These are phyloP conservation scores for Xylota sylvarum DNA, from an alignment of 2,888 invertebrate genomes.

Conservation along the genomic window DNA sequence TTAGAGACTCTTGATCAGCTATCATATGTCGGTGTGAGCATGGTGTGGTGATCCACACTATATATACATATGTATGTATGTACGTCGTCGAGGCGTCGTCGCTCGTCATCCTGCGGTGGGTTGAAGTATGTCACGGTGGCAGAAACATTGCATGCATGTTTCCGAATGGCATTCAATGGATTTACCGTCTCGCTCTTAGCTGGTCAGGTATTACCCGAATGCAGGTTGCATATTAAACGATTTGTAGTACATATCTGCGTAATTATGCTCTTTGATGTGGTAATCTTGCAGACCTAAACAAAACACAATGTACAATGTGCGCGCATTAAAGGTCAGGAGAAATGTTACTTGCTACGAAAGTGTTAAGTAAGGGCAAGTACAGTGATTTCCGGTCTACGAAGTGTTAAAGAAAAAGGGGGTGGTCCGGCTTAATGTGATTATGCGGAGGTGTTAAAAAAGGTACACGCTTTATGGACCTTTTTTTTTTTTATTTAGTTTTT, in stretches of 20 bases:
- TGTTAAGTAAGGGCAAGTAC: slow-evolving; percentile 25
- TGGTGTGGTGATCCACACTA: slow-evolving; percentile 1
- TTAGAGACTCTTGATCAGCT: slow-evolving; percentile 47
- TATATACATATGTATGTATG: no score
- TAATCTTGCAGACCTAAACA: slow-evolving; percentile 14
- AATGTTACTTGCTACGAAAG: slow-evolving; percentile 18
- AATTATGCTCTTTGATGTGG: slow-evolving; percentile 18
- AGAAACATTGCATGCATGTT: slow-evolving; percentile 48
- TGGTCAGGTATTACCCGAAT: slow-evolving; percentile 37
- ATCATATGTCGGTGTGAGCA: slow-evolving; percentile 9
- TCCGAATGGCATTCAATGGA: slow-evolving; percentile 5
- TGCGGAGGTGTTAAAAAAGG: background rate
- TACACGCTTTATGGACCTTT: no score
- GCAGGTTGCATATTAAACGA: slow-evolving; percentile 36
- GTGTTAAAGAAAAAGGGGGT: background rate
- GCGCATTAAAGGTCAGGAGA: slow-evolving; percentile 34
- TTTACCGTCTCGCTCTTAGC: background rate
- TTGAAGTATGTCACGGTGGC: slow-evolving; percentile 61
- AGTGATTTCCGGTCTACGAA: slow-evolving; percentile 6
- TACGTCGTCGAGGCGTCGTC: no score
- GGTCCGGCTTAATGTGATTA: slow-evolving; percentile 3
- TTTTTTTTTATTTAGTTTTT: no score
- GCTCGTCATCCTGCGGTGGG: slow-evolving; percentile 9
- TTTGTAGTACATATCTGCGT: background rate
- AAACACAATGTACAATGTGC: background rate